Percentiles rank a stretch among this genome's conserved stretches.
These are phyloP conservation scores for Pterocles gutturalis DNA, from an alignment of 2,113 vertebrate species.

Conservation along the genomic window DNA sequence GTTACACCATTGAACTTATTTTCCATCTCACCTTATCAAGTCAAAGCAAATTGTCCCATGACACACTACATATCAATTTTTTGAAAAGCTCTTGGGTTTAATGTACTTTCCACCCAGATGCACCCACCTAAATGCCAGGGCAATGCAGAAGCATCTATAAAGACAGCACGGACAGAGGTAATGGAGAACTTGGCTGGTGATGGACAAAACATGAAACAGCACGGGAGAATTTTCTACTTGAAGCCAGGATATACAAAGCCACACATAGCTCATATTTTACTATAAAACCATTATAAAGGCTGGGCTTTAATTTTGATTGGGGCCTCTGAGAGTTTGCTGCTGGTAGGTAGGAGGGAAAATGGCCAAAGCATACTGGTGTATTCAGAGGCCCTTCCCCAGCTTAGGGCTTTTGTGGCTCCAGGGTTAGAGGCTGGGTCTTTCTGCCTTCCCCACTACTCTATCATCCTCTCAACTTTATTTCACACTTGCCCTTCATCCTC, in stretches of 20 bases:
- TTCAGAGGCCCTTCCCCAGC: neutral
- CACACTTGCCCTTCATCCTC: neutral
- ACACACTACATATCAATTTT: rapidly evolving
- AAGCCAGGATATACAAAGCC: neutral
- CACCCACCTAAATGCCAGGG: too few relatives aligned
- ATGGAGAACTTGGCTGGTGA: rapidly evolving
- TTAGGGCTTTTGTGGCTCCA: neutral
- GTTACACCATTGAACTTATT: neutral
- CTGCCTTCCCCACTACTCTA: neutral
- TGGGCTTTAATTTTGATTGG: neutral
- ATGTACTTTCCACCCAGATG: neutral
- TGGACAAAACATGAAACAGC: neutral
- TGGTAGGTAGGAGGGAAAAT: neutral
- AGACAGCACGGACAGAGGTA: neutral
- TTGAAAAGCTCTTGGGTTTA: neutral
- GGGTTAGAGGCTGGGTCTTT: neutral
- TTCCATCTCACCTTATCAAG: neutral
- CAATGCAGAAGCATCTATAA: neutral
- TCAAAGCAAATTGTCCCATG: neutral
- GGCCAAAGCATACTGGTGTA: rapidly evolving
- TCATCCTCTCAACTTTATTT: neutral
- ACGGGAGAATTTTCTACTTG: neutral
- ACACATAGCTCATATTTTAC: rapidly evolving
- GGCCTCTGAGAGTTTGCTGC: neutral
- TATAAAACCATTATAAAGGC: neutral